phyloP scores from a whole-genome alignment of 53 echinoderm and acorn worm genomes.

The Arbacia lixula region DNA sequence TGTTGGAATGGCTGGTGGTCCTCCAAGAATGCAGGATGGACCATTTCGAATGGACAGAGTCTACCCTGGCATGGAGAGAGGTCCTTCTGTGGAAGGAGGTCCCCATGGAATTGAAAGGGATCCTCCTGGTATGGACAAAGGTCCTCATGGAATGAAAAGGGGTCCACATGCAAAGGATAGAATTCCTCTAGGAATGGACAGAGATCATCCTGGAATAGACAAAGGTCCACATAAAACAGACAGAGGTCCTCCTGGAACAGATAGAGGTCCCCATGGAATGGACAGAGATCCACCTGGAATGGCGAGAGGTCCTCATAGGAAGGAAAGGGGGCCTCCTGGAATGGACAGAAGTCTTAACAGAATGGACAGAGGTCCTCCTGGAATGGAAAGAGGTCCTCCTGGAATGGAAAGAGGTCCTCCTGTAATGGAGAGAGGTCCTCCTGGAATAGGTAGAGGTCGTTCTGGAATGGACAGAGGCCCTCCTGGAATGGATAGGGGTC shows the following conservation, averaged over 20 bases:
- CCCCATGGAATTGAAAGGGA: neutral
- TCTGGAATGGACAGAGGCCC: slow-evolving; percentile 18
- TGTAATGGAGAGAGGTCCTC: slow-evolving; percentile 26
- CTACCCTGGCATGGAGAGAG: slow-evolving; percentile 24
- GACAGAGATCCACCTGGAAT: slow-evolving; percentile 1
- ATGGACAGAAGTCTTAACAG: slow-evolving; percentile 32
- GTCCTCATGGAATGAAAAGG: neutral
- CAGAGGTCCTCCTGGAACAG: neutral
- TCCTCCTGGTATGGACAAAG: neutral
- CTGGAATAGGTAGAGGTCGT: slow-evolving; percentile 30
- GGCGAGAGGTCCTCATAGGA: neutral
- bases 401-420: slow-evolving; percentile 30
- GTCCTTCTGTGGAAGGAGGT: slow-evolving; percentile 1
- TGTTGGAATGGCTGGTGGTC: too few relatives aligned
- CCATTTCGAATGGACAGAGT: slow-evolving; percentile 21
- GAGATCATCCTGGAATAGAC: neutral
- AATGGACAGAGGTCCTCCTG: slow-evolving; percentile 30
- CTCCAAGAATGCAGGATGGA: too few relatives aligned
- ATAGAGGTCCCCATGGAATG: neutral
- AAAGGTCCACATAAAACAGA: neutral
- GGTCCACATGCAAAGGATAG: neutral
- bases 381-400: slow-evolving; percentile 12
- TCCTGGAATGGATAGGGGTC: slow-evolving; percentile 39
- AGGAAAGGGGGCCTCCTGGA: slow-evolving; percentile 2
- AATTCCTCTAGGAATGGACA: neutral